Conservation (phyloP, 1,140 invertebrate species). For the Medauroidea extradentata region DNA sequence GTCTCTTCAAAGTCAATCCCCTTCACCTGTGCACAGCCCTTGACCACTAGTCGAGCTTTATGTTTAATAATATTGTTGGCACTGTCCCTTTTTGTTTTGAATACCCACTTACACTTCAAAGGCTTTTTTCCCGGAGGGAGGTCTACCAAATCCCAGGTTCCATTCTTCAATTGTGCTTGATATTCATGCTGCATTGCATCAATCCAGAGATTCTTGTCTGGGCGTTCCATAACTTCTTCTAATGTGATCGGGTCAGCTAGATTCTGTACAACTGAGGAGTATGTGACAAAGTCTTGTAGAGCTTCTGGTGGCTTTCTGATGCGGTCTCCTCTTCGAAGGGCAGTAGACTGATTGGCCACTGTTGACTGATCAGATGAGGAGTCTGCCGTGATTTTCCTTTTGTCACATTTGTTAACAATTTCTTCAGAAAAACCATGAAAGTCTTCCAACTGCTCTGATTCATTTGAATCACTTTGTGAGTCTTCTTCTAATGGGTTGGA, state of each 20-base stretch:
- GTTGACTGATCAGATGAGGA: no score
- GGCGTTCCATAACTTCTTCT: background rate
- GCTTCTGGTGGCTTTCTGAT: no score
- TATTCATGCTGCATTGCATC: constrained; percentile 1
- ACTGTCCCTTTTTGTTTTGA: constrained; percentile 1
- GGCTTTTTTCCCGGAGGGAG: constrained; percentile 1
- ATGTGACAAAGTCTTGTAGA: no score
- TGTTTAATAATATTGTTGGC: background rate
- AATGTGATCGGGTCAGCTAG: background rate
- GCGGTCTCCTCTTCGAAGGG: no score
- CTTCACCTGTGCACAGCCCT: constrained; percentile 27
- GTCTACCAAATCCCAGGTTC: constrained; percentile 5
- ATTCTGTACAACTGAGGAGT: no score
- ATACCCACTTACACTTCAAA: no score
- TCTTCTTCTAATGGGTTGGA: background rate
- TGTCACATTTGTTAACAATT: background rate
- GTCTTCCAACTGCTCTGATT: background rate
- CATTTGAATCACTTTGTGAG: background rate
- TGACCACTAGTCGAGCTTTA: constrained; percentile 18
- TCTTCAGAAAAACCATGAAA: background rate
- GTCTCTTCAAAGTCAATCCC: constrained; percentile 21
- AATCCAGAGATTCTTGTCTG: background rate
- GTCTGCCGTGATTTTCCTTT: background rate
- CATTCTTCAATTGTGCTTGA: background rate
- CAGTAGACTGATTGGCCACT: no score